These are phyloP conservation scores for Syngnathoides biaculeatus DNA, from an alignment of 2,113 vertebrate genomes.

Conservation along the genomic window DNA sequence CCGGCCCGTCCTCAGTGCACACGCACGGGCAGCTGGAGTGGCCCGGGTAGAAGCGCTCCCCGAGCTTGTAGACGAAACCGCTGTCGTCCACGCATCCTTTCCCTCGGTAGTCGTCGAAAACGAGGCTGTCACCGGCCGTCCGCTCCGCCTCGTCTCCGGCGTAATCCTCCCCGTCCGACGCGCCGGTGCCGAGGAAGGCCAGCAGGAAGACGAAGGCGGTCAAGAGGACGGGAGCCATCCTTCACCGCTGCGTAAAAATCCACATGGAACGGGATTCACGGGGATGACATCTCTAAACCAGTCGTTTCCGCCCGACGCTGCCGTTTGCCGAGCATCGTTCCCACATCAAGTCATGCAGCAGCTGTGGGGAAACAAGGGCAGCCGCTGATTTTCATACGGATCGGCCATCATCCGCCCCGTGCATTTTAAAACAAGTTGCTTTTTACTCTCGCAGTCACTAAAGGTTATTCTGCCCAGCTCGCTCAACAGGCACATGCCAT, in stretches of 20 bases:
- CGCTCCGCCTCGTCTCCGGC: conserved; percentile 88
- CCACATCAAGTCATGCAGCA: conserved; percentile 31
- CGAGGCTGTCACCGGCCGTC: conserved; percentile 84
- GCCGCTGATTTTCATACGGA: neutral
- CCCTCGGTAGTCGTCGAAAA: conserved; percentile 97
- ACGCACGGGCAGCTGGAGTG: conserved; percentile 98
- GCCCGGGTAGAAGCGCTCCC: conserved; percentile 96
- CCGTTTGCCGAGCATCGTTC: conserved; percentile 29
- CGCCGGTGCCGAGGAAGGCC: conserved; percentile 81
- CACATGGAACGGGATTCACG: conserved; percentile 58
- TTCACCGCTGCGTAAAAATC: conserved; percentile 76
- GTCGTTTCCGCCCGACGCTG: conserved; percentile 43
- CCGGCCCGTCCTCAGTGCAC: conserved; percentile 97
- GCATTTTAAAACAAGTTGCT: neutral
- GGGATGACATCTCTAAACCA: conserved; percentile 59
- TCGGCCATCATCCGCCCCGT: neutral
- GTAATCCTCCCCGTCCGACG: conserved; percentile 94
- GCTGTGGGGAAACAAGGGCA: conserved; percentile 27
- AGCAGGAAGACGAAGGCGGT: conserved; percentile 84
- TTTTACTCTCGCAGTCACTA: neutral
- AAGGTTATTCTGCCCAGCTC: neutral
- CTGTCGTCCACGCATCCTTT: conserved; percentile 99
- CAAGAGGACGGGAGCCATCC: conserved; percentile 88
- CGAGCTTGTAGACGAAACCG: conserved; percentile 97
- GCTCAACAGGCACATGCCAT: conserved; percentile 31